Base-by-base conservation (phyloP, 2,888 invertebrate genomes). In the Uropetala carovei region DNA sequence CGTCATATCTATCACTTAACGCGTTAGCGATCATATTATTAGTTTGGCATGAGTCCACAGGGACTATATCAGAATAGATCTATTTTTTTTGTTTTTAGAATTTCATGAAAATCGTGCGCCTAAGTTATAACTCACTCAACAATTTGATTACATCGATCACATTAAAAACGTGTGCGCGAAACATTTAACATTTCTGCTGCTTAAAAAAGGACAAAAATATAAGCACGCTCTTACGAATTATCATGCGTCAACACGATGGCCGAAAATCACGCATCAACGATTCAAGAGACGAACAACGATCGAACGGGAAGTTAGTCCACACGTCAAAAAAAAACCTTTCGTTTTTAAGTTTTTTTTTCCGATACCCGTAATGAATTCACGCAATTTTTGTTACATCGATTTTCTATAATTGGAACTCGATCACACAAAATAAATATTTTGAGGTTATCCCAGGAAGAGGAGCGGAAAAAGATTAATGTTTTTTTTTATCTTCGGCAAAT, bases 291-390 rank as follows among this genome's bases (percentile, higher is more conserved):
- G 43, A 43, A 43, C 43, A 43, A 43, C 43, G 43, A 43, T 43
- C 5, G 43, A 68, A n/a, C 68, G 22, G 8, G 68, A 68, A 68
- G 22, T 5, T 43, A 43, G 43, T 5, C 5, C 43, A 5, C 5
- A 18, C 68, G 10, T 68, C 68, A n/a, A 0, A n/a, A 16, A 60
- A 68, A 5, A 9, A 0, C 9, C 22, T n/a, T n/a, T 18, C 18
- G 22, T 11, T n/a, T 68, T 68, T 68, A n/a, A n/a, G 22, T n/a
- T 11, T 16, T 68, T 68, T 22, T 85, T 85, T 22, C n/a, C 0
- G 22, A 85, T 85, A 85, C 85, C 85, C 85, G 85, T 85, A 85
- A 22, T 85, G 30, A 82, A 16, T 30, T 43, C 82, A 13, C 43
- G 43, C 30, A 16, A 85, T 5, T 22, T 85, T 58, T 7, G n/a